Percentiles rank a stretch among this genome's conserved stretches.
phyloP scores from a whole-genome alignment of 2,797 vertebrate species.

The Tiaroga cobitis region DNA sequence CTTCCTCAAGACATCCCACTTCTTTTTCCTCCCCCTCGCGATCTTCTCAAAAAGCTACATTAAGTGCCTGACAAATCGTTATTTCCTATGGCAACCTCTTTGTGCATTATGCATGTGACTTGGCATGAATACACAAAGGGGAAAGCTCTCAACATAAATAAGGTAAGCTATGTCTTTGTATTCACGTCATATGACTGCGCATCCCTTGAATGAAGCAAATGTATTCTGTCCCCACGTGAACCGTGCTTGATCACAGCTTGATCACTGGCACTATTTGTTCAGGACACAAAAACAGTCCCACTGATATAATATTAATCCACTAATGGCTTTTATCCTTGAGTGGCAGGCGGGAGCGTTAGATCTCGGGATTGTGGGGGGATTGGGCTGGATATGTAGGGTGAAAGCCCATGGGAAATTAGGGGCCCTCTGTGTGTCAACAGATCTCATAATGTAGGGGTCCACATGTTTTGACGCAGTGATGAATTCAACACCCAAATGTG shows the following conservation, averaged over 20 bases:
- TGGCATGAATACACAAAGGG: conserved; percentile 49
- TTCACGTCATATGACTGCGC: conserved; percentile 28
- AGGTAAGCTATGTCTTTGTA: conserved; percentile 29
- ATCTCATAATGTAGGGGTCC: conserved; percentile 23
- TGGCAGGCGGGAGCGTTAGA: conserved; percentile 52
- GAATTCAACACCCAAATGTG: neutral
- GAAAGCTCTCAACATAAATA: conserved; percentile 51
- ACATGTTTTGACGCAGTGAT: neutral
- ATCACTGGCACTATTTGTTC: conserved; percentile 66
- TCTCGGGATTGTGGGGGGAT: conserved; percentile 51
- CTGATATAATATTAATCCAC: conserved; percentile 74
- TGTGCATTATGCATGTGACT: conserved; percentile 53
- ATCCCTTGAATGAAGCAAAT: conserved; percentile 59
- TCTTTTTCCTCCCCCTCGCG: conserved; percentile 2
- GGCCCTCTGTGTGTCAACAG: conserved; percentile 26
- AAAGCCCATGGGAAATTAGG: conserved; percentile 50
- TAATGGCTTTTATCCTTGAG: conserved; percentile 67
- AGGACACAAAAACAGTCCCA: conserved; percentile 62
- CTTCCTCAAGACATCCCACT: neutral
- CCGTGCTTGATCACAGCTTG: conserved; percentile 72
- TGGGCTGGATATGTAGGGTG: neutral
- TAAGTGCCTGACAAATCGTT: conserved; percentile 55
- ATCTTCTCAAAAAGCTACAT: conserved; percentile 39
- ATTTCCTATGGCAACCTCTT: conserved; percentile 53
- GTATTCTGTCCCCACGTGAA: conserved; percentile 59